Base-by-base conservation (phyloP, 2,113 vertebrate species). In the Gadus macrocephalus region DNA sequence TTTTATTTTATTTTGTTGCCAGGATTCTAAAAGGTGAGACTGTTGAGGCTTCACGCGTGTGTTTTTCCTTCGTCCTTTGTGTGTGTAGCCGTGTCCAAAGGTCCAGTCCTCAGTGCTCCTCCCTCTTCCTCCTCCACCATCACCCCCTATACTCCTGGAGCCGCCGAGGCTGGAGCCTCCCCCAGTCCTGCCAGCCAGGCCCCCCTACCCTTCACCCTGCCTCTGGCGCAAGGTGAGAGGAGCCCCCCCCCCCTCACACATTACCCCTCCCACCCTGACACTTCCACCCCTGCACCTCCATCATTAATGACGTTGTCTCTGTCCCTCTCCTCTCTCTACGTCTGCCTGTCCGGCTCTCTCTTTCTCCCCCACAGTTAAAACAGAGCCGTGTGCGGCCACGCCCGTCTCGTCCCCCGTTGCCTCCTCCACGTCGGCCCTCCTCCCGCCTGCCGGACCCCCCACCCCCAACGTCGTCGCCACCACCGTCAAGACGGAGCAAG, bases 401-500 rank as follows among this genome's bases (percentile, higher is more conserved):
- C 74, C 80, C 16, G 72, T 79, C 55, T 69, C 72, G 25, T 53
- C 69, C 58, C 62, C 86, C 0, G 63, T 69, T 19, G 53, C 83
- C 15, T 25, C 67, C n/a, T 73, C 85, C 22, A 20, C 70, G n/a
- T 25, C 67, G 22, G 22, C 22, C 67, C 86, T 53, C 91, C 92
- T 66, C 90, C 28, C 55, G n/a, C 15, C 55, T 2, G 86, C 53
- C 90, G 90, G 74, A 78, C 93, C 73, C 83, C 90, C 28, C 55
- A 17, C 9, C 55, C 4, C 86, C 53, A 14, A 83, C 2, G 78
- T 87, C 5, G 78, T 88, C 53, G 91, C 92, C 67, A 86, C 93
- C 74, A 84, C 90, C 28, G 92, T 99, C 70, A 98, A 98, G 90
- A 92, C 94, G 73, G 97, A 99, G 81, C 96, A 96, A 71, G 94